These are phyloP conservation scores for Pheosia gnoma DNA, from an alignment of 2,888 invertebrate species.

Conservation along the genomic window DNA sequence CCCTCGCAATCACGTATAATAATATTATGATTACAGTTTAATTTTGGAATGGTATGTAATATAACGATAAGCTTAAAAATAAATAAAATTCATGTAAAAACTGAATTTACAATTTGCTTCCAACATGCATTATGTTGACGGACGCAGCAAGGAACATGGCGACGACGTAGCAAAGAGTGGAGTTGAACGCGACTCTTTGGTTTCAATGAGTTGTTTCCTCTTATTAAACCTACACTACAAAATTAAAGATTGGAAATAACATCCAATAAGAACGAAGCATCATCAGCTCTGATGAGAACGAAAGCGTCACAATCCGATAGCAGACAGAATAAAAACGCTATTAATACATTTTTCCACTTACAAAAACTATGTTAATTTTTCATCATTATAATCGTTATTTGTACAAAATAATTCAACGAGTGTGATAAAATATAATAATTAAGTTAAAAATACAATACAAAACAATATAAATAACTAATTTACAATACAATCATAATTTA, in stretches of 20 bases:
- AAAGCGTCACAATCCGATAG: slow-evolving; percentile 37
- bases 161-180: slow-evolving; percentile 58
- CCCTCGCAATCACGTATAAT: slow-evolving; percentile 75
- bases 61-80: slow-evolving; percentile 79
- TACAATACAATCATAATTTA: slow-evolving; percentile 46
- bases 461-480: slow-evolving; percentile 71
- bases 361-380: slow-evolving; percentile 67
- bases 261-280: slow-evolving; percentile 33
- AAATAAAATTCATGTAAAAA: slow-evolving; percentile 72
- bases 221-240: slow-evolving; percentile 36
- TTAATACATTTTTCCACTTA: slow-evolving; percentile 54
- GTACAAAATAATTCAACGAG: slow-evolving; percentile 83
- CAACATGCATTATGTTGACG: slow-evolving; percentile 60
- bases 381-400: slow-evolving; percentile 79
- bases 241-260: slow-evolving; percentile 24
- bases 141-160: slow-evolving; percentile 61
- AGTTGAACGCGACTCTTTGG: slow-evolving; percentile 78
- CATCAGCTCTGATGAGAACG: slow-evolving; percentile 30
- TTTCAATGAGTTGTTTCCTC: slow-evolving; percentile 61
- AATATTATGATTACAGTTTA: slow-evolving; percentile 78
- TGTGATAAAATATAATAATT: slow-evolving; percentile 77
- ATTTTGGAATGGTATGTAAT: slow-evolving; percentile 83
- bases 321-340: slow-evolving; percentile 36
- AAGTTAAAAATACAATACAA: slow-evolving; percentile 75
- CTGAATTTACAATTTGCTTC: slow-evolving; percentile 55